Evolutionary conservation across 1,140 invertebrate species (phyloP), one percentile per base, ranked within the genome.

Genomic region (Tribolium madens): DNA sequence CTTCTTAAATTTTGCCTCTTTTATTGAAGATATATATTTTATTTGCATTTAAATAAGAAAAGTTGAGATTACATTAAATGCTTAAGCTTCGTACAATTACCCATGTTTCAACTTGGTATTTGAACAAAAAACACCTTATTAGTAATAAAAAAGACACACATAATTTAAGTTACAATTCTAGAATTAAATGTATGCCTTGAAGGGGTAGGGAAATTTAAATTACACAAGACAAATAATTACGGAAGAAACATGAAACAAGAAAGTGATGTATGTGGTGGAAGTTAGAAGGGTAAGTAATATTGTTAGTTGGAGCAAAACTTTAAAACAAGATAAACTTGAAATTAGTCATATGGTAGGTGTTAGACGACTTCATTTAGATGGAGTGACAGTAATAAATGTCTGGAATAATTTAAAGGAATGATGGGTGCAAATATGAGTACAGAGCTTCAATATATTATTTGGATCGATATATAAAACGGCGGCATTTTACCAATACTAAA

Each of bases 31-130:
- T 72, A 72, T 72, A 72, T 72, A 72, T 72, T 50, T 72, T 72
- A 72, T 72, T 72, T 50, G 70, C 70, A 72, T 72, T 72, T 72
- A 72, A 72, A 72, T 72, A 72, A 72, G 70, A 72, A 72, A 72
- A 72, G 70, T 72, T 72, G 10, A 52, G 70, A 48, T 72, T 72
- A 72, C 70, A 50, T 72, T 72, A 72, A 64, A 72, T 72, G 70
- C 70, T 52, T 52, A 52, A 72, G 52, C 52, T 72, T 72, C 46
- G 15, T 52, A 33, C 70, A 47, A 72, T 72, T 72, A 72, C 70
- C 50, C 14, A 72, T 72, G 70, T 50, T 47, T 52, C 42, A 50
- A 50, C 48, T 72, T 52, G 18, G 42, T 26, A n/a, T 72, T 48
- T 13, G 46, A 46, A 14, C n/a, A 15, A 48, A 64, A 64, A 64